Evolutionary conservation across 1,140 invertebrate species (phyloP).

Genomic region (Frieseomelitta varia): DNA sequence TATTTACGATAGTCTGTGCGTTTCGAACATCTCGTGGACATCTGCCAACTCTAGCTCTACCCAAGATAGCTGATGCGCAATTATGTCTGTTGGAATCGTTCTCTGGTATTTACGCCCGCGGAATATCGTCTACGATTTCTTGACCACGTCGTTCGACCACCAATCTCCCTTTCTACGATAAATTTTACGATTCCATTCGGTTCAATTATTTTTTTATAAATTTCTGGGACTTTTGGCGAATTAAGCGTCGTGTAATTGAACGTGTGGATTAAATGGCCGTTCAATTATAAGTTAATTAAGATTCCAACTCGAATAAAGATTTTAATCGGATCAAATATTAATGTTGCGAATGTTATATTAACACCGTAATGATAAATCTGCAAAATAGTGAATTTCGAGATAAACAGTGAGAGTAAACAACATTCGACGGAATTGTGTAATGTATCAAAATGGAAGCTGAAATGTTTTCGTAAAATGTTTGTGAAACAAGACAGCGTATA

Average conservation of each 20-base stretch:
- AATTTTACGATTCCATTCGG: neutral
- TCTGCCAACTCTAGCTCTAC: slow-evolving; percentile 28
- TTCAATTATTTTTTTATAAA: no score
- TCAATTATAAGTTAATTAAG: no score
- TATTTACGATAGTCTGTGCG: slow-evolving; percentile 11
- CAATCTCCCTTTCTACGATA: no score
- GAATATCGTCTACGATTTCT: neutral
- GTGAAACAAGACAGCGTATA: no score
- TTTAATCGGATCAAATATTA: neutral
- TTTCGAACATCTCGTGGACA: slow-evolving; percentile 26
- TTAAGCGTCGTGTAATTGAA: neutral
- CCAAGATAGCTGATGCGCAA: slow-evolving; percentile 32
- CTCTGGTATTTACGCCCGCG: neutral
- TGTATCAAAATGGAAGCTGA: neutral
- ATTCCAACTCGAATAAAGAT: neutral
- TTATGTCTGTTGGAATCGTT: neutral
- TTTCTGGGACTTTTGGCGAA: no score
- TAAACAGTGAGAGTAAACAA: neutral
- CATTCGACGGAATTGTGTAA: neutral
- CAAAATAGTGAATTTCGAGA: neutral
- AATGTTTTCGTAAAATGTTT: neutral
- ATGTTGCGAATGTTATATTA: neutral
- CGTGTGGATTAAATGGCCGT: neutral
- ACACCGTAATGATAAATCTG: neutral
- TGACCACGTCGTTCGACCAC: neutral